Evolutionary conservation across 1,140 invertebrate species (phyloP), one percentile per base, ranked within the genome.

Genomic region (Drosophila cardini): DNA sequence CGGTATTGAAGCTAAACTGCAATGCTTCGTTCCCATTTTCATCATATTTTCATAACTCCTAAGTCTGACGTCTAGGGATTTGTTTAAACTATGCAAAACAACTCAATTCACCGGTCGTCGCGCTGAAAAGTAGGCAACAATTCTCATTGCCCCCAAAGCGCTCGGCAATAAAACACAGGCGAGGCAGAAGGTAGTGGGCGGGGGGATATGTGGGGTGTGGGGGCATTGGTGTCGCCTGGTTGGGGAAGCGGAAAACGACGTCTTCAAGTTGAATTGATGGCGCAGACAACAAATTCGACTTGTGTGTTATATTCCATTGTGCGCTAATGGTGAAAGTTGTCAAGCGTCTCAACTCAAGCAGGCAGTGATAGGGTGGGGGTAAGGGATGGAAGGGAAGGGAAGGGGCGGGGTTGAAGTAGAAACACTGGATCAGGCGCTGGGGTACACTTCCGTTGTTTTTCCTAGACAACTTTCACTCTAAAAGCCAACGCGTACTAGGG

Each of bases 241-340:
- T 9, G 15, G 26, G 52, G 42, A 60, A 36, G 21, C 32, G 67
- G 58, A 50, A 50, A 82, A 82, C 77, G 83, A 82, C 77, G 83
- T 79, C 83, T 86, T 86, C 78, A 86, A 83, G 53, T 83, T 86
- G 83, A 86, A 86, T 86, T 86, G 80, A 87, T 87, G 83, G 84
- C 80, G 80, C 72, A 77, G 84, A 83, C 83, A 83, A 87, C 83
- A 87, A 87, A 83, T 89, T 87, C 84, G 79, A 87, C 84, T 87
- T 83, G 76, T 87, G 78, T 80, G 72, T 55, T 60, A 71, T 79
- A 58, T 65, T 55, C 76, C 79, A 85, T 87, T 85, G 83, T 87
- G 75, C 83, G 76, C 83, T 87, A 87, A 87, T 87, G 83, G 83
- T 80, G 76, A 87, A 87, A 87, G 83, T 87, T 87, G 83, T 87